Evolutionary conservation across 2,797 vertebrate species (phyloP).

Genomic region (Phrynocephalus forsythii): DNA sequence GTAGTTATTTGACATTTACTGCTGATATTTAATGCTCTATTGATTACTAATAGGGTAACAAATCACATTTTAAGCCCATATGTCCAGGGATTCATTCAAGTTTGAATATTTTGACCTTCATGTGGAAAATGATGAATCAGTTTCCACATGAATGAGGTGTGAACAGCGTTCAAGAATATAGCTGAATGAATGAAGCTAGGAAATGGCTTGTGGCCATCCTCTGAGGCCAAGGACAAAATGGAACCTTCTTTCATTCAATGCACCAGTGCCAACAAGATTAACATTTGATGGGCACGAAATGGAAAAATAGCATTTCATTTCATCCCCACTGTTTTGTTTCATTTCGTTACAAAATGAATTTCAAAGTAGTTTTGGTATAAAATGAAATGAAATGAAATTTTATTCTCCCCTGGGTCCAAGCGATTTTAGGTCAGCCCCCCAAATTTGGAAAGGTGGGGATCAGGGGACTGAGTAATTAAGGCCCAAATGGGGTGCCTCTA

Average conservation of each 20-base stretch:
- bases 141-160: slow-evolving; percentile 25
- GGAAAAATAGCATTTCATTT: too few species aligned
- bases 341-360: too few species aligned
- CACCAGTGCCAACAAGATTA: not conserved
- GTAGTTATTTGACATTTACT: slow-evolving; percentile 21
- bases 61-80: not conserved
- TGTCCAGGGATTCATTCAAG: rapidly evolving
- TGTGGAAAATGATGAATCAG: slow-evolving; percentile 32
- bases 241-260: not conserved
- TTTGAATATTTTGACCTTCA: slow-evolving; percentile 30
- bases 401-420: too few species aligned
- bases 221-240: not conserved
- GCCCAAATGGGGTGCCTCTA: too few species aligned
- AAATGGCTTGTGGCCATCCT: not conserved
- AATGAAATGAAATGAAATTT: too few species aligned
- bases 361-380: too few species aligned
- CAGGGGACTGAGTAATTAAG: too few species aligned
- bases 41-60: slow-evolving; percentile 43
- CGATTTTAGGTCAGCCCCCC: too few species aligned
- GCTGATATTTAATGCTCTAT: slow-evolving; percentile 42
- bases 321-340: too few species aligned
- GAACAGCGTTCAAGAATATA: slow-evolving; percentile 6
- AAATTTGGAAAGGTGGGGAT: too few species aligned
- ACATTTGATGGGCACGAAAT: too few species aligned
- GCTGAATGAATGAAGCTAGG: slow-evolving; percentile 4